These are phyloP conservation scores for Nomada fucata DNA, from an alignment of 2,888 invertebrate species.

Conservation along the genomic window DNA sequence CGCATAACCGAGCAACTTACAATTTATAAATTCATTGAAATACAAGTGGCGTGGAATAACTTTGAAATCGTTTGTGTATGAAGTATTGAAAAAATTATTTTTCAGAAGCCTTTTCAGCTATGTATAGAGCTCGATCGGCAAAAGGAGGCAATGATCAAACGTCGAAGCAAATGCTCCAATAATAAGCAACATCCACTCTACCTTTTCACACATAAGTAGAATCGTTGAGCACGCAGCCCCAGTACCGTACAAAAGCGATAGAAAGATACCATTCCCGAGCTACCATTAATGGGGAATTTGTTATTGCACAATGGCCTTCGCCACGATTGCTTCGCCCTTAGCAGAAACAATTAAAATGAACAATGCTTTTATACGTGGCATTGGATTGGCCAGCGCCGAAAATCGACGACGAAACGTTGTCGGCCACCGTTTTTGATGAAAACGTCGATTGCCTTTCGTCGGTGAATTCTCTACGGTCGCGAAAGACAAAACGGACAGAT, in stretches of 20 bases:
- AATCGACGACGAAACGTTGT: constrained; percentile 13
- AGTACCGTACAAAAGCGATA: not conserved
- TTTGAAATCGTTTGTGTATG: not conserved
- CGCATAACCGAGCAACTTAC: too few relatives aligned
- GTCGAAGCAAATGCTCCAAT: not conserved
- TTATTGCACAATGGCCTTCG: not conserved
- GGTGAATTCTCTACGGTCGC: constrained; percentile 36
- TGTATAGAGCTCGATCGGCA: not conserved
- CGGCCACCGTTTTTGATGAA: constrained; percentile 43
- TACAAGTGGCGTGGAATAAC: too few relatives aligned
- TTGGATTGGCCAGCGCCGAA: constrained; percentile 1
- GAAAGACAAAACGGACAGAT: constrained; percentile 43
- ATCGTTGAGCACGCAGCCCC: not conserved
- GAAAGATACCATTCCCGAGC: not conserved
- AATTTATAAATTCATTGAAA: too few relatives aligned
- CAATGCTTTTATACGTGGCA: constrained; percentile 20
- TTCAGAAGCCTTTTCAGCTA: not conserved
- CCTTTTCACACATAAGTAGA: not conserved
- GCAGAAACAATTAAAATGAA: constrained; percentile 17
- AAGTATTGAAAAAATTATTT: not conserved
- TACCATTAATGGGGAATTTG: not conserved
- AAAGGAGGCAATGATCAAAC: not conserved
- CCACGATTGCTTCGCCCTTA: constrained; percentile 1
- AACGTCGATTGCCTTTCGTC: constrained; percentile 56
- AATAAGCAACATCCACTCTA: not conserved